Evolutionary conservation across 2,888 invertebrate species (phyloP).

Genomic region (Hetaerina titia): DNA sequence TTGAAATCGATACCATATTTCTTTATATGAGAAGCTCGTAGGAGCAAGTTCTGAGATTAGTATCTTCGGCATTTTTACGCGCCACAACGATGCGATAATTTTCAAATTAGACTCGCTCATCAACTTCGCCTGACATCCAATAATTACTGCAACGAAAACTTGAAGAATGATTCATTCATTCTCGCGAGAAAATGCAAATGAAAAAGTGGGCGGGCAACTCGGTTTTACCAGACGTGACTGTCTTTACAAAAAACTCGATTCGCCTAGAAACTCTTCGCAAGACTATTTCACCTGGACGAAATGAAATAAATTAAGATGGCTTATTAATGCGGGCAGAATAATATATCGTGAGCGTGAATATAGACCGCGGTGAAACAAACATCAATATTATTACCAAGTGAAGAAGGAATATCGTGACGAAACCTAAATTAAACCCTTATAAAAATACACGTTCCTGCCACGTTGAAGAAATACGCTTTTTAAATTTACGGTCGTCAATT

Average conservation of each 20-base stretch:
- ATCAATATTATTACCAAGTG: too few species aligned
- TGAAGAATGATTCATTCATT: background rate
- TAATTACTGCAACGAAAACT: background rate
- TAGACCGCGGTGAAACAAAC: too few species aligned
- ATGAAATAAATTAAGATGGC: background rate
- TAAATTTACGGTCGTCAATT: too few species aligned
- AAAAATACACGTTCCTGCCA: too few species aligned
- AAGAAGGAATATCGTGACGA: too few species aligned
- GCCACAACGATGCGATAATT: background rate
- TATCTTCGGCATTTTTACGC: background rate
- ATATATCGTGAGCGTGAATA: too few species aligned
- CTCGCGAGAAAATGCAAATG: background rate
- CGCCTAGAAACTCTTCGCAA: background rate
- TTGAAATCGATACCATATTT: background rate
- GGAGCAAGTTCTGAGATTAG: background rate
- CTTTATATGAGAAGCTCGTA: background rate
- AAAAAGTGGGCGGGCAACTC: background rate
- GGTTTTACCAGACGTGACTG: background rate
- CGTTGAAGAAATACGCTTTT: too few species aligned
- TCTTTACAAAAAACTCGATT: background rate
- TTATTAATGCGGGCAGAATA: background rate
- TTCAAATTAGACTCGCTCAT: background rate
- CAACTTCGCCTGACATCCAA: conserved; percentile 14
- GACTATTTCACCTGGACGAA: background rate
- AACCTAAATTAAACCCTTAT: too few species aligned